Evolutionary conservation across 2,888 invertebrate genomes (phyloP).

Genomic region (Barypeithes pellucidus): DNA sequence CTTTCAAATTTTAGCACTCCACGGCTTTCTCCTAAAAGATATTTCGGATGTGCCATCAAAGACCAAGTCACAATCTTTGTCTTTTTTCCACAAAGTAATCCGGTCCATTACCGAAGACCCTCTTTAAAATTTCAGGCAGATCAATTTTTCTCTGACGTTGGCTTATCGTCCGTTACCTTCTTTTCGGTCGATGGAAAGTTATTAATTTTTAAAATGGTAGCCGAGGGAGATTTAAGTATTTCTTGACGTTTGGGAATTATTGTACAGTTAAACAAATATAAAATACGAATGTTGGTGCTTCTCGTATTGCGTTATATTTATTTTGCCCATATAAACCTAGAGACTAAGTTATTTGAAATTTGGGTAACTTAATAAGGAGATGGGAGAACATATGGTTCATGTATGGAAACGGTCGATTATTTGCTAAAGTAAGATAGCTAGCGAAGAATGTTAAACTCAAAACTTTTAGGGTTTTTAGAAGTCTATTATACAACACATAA

Average conservation of each 20-base stretch:
- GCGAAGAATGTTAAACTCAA: too few relatives aligned
- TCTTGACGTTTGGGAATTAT: conserved; percentile 1
- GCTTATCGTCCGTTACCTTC: conserved; percentile 35
- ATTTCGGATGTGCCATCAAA: conserved; percentile 30
- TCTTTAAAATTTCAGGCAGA: conserved; percentile 47
- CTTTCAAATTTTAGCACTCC: conserved; percentile 15
- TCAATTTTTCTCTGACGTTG: conserved; percentile 48
- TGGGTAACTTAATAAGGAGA: too few relatives aligned
- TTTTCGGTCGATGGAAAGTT: conserved; percentile 8
- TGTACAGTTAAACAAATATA: neutral
- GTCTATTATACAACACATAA: too few relatives aligned
- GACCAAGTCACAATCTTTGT: conserved; percentile 34
- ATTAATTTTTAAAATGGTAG: conserved; percentile 19
- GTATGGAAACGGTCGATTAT: too few relatives aligned
- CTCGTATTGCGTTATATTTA: too few relatives aligned
- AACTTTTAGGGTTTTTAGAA: too few relatives aligned
- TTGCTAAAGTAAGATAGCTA: too few relatives aligned
- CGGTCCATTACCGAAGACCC: conserved; percentile 43
- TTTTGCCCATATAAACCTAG: too few relatives aligned
- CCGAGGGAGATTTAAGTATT: neutral
- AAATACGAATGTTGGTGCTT: neutral
- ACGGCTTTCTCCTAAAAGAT: conserved; percentile 1
- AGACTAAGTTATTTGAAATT: too few relatives aligned
- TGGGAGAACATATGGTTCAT: too few relatives aligned
- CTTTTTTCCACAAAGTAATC: conserved; percentile 46